Conservation (phyloP, 2,888 invertebrate genomes). For the Baronia brevicornis region DNA sequence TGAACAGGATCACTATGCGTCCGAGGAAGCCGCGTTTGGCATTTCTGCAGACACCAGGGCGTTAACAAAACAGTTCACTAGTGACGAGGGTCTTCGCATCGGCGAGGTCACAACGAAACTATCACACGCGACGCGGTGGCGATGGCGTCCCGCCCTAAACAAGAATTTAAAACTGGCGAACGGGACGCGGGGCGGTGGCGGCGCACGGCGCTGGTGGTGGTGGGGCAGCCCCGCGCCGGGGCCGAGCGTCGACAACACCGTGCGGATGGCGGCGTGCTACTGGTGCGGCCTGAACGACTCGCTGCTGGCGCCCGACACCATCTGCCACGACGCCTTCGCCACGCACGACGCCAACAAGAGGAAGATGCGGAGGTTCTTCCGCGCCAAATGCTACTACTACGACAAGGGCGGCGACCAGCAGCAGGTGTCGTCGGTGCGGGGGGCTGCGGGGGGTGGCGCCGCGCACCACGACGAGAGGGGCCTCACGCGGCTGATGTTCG, state of each 20-base stretch:
- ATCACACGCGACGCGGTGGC: too few species aligned
- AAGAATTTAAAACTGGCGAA: too few species aligned
- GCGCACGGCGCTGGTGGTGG: background rate
- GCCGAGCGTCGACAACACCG: too few species aligned
- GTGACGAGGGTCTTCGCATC: too few species aligned
- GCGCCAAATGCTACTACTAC: conserved; percentile 8
- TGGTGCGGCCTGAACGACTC: conserved; percentile 12
- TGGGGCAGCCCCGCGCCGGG: conserved; percentile 9
- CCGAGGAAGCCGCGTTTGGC: too few species aligned
- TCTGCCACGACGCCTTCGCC: conserved; percentile 21
- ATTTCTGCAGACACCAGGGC: too few species aligned
- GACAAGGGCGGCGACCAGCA: background rate
- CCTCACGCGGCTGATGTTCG: conserved; percentile 1
- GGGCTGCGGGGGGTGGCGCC: too few species aligned
- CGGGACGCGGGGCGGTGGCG: too few species aligned
- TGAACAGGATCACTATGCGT: too few species aligned
- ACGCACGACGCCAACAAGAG: conserved; percentile 10
- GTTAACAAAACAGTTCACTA: too few species aligned
- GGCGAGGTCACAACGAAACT: too few species aligned
- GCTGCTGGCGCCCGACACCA: conserved; percentile 12
- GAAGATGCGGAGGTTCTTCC: conserved; percentile 12
- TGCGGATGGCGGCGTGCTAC: conserved; percentile 6
- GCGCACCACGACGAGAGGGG: background rate
- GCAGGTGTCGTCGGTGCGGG: background rate
- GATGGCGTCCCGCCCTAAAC: too few species aligned